Evolutionary conservation across 2,797 vertebrate genomes (phyloP).

Genomic region (Silurus aristotelis): DNA sequence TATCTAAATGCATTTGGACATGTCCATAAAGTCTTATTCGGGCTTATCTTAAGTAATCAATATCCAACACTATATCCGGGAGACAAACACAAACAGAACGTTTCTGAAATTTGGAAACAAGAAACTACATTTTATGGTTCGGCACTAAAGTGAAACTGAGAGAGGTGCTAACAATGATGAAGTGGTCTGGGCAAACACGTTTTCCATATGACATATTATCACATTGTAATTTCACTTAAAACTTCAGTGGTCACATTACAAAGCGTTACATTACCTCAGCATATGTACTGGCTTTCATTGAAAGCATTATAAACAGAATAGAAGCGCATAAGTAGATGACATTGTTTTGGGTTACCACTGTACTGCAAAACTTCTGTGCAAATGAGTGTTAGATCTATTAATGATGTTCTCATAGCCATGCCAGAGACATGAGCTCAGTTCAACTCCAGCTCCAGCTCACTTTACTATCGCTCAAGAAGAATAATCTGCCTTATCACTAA

Average conservation of each 20-base stretch:
- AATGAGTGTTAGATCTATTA: conserved; percentile 43
- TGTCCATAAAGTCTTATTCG: background rate
- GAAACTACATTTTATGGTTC: background rate
- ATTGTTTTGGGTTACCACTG: conserved; percentile 51
- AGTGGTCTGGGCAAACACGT: conserved; percentile 3
- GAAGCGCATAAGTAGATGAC: conserved; percentile 43
- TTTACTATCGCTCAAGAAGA: background rate
- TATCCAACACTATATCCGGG: background rate
- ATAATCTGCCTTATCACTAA: background rate
- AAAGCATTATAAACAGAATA: conserved; percentile 43
- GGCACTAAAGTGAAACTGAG: background rate
- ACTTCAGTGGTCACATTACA: conserved; percentile 25
- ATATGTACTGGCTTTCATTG: conserved; percentile 43
- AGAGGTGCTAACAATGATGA: conserved; percentile 6
- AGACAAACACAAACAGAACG: background rate
- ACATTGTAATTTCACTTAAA: conserved; percentile 39
- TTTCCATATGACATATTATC: background rate
- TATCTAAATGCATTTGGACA: background rate
- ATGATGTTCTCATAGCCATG: conserved; percentile 26
- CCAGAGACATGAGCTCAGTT: conserved; percentile 42
- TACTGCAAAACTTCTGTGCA: conserved; percentile 30
- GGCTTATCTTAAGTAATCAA: background rate
- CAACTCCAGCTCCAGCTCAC: background rate
- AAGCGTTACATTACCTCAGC: conserved; percentile 49
- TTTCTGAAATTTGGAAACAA: background rate